Evolutionary conservation across 2,888 invertebrate species (phyloP).

Genomic region (Brenthis ino): DNA sequence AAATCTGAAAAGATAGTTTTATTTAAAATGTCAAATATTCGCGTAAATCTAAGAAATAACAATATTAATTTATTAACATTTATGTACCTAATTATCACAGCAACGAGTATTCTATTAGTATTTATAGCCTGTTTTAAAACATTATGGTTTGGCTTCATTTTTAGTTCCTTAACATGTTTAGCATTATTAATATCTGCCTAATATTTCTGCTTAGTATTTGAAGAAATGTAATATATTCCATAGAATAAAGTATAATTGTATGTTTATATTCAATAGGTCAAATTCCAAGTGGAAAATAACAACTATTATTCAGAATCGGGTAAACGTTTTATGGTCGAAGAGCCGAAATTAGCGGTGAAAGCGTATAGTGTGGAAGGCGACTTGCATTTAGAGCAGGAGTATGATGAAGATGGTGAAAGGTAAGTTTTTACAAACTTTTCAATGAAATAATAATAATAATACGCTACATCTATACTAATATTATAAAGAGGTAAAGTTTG

Average conservation of each 20-base stretch:
- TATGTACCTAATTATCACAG: too few species aligned
- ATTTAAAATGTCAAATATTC: too few species aligned
- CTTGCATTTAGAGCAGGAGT: slow-evolving; percentile 49
- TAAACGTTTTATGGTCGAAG: slow-evolving; percentile 28
- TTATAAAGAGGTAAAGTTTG: too few species aligned
- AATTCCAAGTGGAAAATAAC: slow-evolving; percentile 60
- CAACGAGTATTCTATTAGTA: too few species aligned
- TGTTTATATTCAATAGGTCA: slow-evolving; percentile 51
- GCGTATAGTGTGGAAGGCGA: slow-evolving; percentile 56
- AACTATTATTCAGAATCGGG: slow-evolving; percentile 44
- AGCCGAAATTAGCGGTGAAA: slow-evolving; percentile 42
- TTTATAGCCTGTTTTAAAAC: too few species aligned
- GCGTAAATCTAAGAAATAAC: too few species aligned
- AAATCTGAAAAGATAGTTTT: too few species aligned
- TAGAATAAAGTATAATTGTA: not conserved
- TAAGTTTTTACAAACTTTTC: not conserved
- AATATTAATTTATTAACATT: too few species aligned
- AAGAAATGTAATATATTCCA: not conserved
- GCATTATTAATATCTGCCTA: too few species aligned
- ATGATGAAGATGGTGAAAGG: slow-evolving; percentile 48
- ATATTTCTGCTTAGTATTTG: not conserved
- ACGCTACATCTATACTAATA: too few species aligned
- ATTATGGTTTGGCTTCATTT: too few species aligned
- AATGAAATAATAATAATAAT: not conserved
- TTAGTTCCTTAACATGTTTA: too few species aligned